Conservation (phyloP, 2,797 vertebrate species). For the Pogoniulus pusillus region DNA sequence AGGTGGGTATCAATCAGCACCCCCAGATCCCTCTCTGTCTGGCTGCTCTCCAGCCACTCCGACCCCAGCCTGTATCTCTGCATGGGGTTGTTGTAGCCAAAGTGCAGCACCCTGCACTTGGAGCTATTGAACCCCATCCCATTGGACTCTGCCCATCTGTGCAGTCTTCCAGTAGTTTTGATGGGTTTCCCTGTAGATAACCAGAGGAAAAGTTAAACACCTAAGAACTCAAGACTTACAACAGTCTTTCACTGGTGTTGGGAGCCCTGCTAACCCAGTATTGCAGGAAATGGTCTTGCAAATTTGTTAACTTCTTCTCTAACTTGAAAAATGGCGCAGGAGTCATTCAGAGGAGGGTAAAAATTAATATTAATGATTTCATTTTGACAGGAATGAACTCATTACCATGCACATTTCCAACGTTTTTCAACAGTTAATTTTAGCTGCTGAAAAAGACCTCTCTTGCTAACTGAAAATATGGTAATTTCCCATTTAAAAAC, state of each 20-base stretch:
- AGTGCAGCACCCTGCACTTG: too few relatives aligned
- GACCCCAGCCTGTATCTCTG: too few relatives aligned
- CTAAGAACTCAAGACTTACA: neutral
- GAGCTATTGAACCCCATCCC: too few relatives aligned
- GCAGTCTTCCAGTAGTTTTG: neutral
- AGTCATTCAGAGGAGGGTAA: constrained; percentile 55
- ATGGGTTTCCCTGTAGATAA: neutral
- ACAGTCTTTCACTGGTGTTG: neutral
- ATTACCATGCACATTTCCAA: constrained; percentile 68
- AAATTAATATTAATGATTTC: constrained; percentile 70
- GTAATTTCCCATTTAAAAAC: constrained; percentile 69
- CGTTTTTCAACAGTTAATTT: constrained; percentile 73
- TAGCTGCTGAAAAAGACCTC: constrained; percentile 68
- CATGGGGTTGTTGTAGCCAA: too few relatives aligned
- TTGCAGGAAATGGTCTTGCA: constrained; percentile 6
- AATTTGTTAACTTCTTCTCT: constrained; percentile 42
- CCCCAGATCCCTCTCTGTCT: too few relatives aligned
- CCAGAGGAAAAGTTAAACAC: neutral
- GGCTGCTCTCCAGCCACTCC: too few relatives aligned
- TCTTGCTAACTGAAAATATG: constrained; percentile 67
- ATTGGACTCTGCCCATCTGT: too few relatives aligned
- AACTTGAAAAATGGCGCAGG: constrained; percentile 59
- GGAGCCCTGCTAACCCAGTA: neutral
- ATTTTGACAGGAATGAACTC: constrained; percentile 67
- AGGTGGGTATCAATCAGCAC: too few relatives aligned